Evolutionary conservation across 2,797 vertebrate genomes (phyloP), one percentile per base, ranked within the genome.

Genomic region (Mus minutoides): DNA sequence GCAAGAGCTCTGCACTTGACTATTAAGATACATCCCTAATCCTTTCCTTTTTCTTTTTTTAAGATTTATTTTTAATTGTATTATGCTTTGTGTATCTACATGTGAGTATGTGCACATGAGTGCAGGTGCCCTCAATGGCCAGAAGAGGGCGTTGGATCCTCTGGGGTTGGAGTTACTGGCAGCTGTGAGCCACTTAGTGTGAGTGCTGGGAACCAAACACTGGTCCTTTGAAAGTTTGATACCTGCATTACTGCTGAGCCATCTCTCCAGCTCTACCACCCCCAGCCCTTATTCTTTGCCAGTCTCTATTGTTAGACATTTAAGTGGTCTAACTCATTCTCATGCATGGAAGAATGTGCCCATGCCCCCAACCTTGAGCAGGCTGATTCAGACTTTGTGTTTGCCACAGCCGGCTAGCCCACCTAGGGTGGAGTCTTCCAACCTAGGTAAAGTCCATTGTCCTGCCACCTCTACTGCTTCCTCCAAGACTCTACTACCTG

Each of bases 261-360:
- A 26, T 9, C 83, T 49, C 46, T 10, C 46, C 21, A 52, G 31
- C 46, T 34, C 34, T 6, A 14, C 46, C 46, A 22, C 62, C 49
- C 13, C 34, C 6, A 90, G 31, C 31, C 13, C 75, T 78, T 78
- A 62, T 11, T 83, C 14, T 79, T 92, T 90, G 64, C 37, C 71
- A 34, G 11, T 88, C 54, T 95, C 83, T 95, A 52, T 71, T 58
- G 21, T 95, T 93, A 91, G 29, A 37, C 29, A 83, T 71, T 89
- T 37, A 79, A 31, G 22, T 67, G 3, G 84, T 86, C 40, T 85
- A 69, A 69, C 34, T 91, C 75, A 75, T 37, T 92, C 54, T 71
- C 7, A 37, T 17, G 46, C 64, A 26, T 91, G 79, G 91, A 85
- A 67, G 49, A 49, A 49, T 49, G 49, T 49, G 49, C 10, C 49